phyloP scores from a whole-genome alignment of 2,113 vertebrate species.

The Hirundichthys speculiger region DNA sequence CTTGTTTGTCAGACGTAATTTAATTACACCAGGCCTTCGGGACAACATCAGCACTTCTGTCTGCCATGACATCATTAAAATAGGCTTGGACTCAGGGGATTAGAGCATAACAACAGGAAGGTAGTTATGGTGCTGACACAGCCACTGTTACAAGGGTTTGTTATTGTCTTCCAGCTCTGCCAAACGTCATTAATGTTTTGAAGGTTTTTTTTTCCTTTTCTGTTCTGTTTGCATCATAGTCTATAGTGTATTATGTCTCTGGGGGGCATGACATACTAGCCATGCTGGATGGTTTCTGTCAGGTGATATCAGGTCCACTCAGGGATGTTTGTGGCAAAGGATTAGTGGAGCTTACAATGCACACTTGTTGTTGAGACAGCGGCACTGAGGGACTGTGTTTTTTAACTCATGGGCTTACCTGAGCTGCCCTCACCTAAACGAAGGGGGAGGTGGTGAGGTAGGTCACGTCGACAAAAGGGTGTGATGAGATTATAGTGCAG shows the following conservation, averaged over 20 bases:
- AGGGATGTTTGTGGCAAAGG: slow-evolving; percentile 20
- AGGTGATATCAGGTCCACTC: slow-evolving; percentile 19
- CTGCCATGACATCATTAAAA: slow-evolving; percentile 58
- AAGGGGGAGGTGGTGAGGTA: slow-evolving; percentile 6
- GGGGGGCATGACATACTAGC: not conserved
- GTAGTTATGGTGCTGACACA: slow-evolving; percentile 50
- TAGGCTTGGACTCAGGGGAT: slow-evolving; percentile 50
- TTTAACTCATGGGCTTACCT: slow-evolving; percentile 44
- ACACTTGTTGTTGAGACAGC: slow-evolving; percentile 56
- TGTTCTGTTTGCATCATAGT: not conserved
- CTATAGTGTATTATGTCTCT: not conserved
- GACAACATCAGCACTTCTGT: slow-evolving; percentile 55
- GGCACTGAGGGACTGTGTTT: slow-evolving; percentile 47
- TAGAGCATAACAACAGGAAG: slow-evolving; percentile 29
- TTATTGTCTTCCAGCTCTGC: slow-evolving; percentile 25
- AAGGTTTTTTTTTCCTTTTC: not conserved
- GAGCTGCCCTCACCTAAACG: slow-evolving; percentile 35
- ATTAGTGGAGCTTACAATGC: slow-evolving; percentile 49
- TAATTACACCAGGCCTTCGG: slow-evolving; percentile 49
- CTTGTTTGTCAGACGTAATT: slow-evolving; percentile 58
- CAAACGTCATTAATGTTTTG: not conserved
- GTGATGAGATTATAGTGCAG: slow-evolving; percentile 16
- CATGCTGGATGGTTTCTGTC: not conserved
- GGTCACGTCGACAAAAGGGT: slow-evolving; percentile 22
- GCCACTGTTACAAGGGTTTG: slow-evolving; percentile 22